Percentiles rank a stretch among this genome's conserved stretches.
Conservation (phyloP, 2,888 invertebrate genomes). For the Dolichopus griseipennis region DNA sequence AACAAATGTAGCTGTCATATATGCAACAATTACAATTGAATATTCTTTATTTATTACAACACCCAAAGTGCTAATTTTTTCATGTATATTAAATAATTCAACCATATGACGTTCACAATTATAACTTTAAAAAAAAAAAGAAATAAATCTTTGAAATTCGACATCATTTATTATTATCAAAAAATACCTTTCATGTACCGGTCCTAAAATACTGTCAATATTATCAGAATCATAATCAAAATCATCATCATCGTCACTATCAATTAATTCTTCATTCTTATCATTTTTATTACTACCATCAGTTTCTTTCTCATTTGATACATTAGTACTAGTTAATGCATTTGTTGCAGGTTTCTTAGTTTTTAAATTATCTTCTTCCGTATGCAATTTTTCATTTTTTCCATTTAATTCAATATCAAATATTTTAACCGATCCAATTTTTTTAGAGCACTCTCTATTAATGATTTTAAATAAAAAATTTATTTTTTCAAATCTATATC, state of each 20-base stretch:
- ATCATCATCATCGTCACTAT: constrained; percentile 17
- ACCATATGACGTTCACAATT: constrained; percentile 36
- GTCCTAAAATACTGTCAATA: background rate
- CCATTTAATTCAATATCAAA: constrained; percentile 34
- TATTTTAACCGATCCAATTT: constrained; percentile 31
- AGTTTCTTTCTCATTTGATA: background rate
- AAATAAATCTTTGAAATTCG: background rate
- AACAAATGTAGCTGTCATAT: constrained; percentile 39
- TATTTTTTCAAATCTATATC: constrained; percentile 34
- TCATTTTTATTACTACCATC: constrained; percentile 7
- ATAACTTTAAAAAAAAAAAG: constrained; percentile 22
- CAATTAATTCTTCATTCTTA: constrained; percentile 21
- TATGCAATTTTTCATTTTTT: constrained; percentile 16
- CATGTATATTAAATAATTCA: constrained; percentile 38
- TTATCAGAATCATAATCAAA: background rate
- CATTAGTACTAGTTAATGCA: background rate
- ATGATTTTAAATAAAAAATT: constrained; percentile 36
- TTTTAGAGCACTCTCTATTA: constrained; percentile 34
- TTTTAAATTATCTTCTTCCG: constrained; percentile 17
- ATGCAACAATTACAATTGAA: constrained; percentile 38
- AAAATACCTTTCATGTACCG: background rate
- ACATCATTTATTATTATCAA: background rate
- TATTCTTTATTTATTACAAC: constrained; percentile 35
- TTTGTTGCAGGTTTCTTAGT: constrained; percentile 22
- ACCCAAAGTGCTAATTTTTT: constrained; percentile 36